phyloP scores from a whole-genome alignment of 2,113 vertebrate genomes.

The Caretta caretta region DNA sequence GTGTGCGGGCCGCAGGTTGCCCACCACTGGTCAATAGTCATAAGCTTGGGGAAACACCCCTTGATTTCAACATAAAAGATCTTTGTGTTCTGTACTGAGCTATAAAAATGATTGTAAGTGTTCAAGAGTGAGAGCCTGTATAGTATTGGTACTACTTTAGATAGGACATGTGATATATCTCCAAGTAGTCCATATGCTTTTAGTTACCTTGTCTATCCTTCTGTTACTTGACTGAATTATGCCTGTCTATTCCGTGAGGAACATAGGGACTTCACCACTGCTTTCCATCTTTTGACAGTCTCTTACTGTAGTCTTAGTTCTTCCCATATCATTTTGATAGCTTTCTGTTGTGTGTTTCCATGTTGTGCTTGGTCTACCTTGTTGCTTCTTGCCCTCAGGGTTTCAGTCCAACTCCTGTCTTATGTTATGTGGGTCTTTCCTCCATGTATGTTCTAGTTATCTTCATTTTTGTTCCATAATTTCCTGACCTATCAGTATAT shows the following conservation, averaged over 20 bases:
- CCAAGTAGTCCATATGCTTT: not conserved
- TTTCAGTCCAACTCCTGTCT: not conserved
- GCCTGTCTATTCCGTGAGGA: not conserved
- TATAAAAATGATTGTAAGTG: not conserved
- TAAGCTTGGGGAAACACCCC: not conserved
- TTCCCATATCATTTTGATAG: not conserved
- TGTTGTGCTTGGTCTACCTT: not conserved
- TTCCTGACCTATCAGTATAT: not conserved
- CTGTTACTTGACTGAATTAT: not conserved
- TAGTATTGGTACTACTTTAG: slow-evolving; percentile 13
- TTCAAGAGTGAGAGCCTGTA: slow-evolving; percentile 32
- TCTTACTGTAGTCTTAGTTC: not conserved
- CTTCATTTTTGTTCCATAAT: not conserved
- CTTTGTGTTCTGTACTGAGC: not conserved
- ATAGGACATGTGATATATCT: not conserved
- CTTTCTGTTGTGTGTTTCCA: not conserved
- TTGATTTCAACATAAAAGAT: not conserved
- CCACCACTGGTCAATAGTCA: not conserved
- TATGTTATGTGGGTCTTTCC: not conserved
- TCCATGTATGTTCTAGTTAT: not conserved
- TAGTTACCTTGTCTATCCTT: not conserved
- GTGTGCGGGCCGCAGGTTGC: too few species aligned
- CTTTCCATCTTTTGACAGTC: not conserved
- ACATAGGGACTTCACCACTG: not conserved
- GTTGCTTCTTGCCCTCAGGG: not conserved